phyloP scores from a whole-genome alignment of 2,888 invertebrate species.

The Fabriciana adippe region DNA sequence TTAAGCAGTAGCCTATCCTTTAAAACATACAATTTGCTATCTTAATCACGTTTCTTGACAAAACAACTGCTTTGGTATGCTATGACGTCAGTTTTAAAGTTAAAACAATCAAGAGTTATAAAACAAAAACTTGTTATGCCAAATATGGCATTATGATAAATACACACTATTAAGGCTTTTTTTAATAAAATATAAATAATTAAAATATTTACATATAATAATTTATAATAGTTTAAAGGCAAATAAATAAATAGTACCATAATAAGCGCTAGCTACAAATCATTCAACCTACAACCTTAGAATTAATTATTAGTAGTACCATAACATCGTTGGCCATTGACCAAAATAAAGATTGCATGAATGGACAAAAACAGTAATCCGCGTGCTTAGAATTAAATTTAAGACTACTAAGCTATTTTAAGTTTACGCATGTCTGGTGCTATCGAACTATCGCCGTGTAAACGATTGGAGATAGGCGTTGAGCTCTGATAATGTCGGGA shows the following conservation, averaged over 20 bases:
- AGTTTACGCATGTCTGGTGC: constrained; percentile 24
- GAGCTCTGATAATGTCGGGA: constrained; percentile 27
- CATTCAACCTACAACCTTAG: too few species aligned
- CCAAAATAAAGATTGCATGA: too few species aligned
- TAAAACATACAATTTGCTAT: constrained; percentile 10
- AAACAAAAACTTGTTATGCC: constrained; percentile 12
- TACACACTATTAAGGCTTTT: too few species aligned
- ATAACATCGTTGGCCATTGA: too few species aligned
- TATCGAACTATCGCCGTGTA: constrained; percentile 29
- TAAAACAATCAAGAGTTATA: constrained; percentile 13
- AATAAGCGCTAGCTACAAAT: too few species aligned
- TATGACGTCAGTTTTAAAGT: constrained; percentile 3
- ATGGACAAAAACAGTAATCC: neutral
- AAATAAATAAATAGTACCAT: too few species aligned
- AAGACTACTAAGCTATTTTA: neutral
- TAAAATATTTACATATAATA: too few species aligned
- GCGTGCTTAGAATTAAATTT: neutral
- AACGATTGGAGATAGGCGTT: constrained; percentile 39
- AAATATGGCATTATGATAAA: constrained; percentile 18
- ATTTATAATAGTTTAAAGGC: too few species aligned
- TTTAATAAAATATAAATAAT: too few species aligned
- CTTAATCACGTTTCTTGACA: constrained; percentile 20
- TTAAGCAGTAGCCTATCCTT: neutral
- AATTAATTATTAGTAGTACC: too few species aligned
- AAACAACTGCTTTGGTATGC: constrained; percentile 14